Evolutionary conservation across 92 coral and sea anemone species (phyloP).

Genomic region (Phenganax marumi): DNA sequence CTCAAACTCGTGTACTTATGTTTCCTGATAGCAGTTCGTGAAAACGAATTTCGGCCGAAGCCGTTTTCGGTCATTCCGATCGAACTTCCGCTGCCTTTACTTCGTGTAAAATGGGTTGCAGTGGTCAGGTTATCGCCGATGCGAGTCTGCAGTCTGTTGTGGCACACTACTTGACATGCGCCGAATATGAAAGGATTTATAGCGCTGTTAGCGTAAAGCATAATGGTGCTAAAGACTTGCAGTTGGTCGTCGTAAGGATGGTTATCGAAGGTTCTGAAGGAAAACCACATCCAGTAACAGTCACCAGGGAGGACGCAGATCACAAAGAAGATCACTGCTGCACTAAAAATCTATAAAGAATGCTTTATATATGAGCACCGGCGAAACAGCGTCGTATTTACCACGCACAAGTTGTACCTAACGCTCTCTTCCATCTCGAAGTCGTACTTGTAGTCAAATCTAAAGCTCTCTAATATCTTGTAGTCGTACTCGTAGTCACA

Average conservation of each 20-base stretch:
- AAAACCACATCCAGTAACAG: slow-evolving; percentile 64
- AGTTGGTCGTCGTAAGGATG: slow-evolving; percentile 39
- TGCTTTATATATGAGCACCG: no score
- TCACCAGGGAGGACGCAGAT: slow-evolving; percentile 61
- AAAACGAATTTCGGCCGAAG: background rate
- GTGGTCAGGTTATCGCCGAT: background rate
- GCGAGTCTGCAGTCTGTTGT: background rate
- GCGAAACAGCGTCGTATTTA: no score
- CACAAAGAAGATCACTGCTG: slow-evolving; percentile 55
- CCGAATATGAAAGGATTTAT: slow-evolving; percentile 92
- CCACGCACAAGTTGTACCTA: no score
- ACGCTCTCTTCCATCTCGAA: no score
- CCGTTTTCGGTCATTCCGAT: background rate
- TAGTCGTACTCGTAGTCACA: no score
- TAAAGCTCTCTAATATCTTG: no score
- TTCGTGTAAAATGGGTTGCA: background rate
- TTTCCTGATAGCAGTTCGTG: background rate
- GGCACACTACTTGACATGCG: slow-evolving; percentile 18
- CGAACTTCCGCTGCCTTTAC: slow-evolving; percentile 1
- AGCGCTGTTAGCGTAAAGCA: slow-evolving; percentile 78
- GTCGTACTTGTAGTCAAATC: no score
- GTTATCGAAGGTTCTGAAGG: slow-evolving; percentile 41
- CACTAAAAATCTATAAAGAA: slow-evolving; percentile 31
- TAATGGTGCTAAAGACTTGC: slow-evolving; percentile 66
- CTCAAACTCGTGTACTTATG: slow-evolving; percentile 1